Percentiles rank a stretch among this genome's conserved stretches.
Evolutionary conservation across 2,888 invertebrate species (phyloP).

Genomic region (Resseliella maxima): DNA sequence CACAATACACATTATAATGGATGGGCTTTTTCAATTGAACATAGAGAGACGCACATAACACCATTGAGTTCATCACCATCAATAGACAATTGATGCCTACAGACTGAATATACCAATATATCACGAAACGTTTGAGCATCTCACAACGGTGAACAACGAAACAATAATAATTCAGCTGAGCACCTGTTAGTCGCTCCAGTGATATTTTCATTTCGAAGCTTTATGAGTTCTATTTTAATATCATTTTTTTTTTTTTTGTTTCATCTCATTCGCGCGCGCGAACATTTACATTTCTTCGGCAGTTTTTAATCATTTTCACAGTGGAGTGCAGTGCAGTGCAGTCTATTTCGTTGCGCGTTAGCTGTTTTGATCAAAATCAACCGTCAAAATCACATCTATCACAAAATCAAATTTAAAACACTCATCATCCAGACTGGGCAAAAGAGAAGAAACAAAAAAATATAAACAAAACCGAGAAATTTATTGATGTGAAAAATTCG

Average conservation of each 20-base stretch:
- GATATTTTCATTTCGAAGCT: constrained; percentile 1
- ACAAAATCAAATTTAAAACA: constrained; percentile 28
- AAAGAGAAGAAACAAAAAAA: too few species aligned
- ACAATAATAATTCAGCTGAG: neutral
- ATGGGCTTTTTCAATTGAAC: neutral
- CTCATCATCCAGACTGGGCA: neutral
- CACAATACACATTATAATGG: neutral
- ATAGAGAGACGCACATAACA: neutral
- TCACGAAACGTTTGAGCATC: constrained; percentile 31
- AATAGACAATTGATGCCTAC: constrained; percentile 24
- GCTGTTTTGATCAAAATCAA: neutral
- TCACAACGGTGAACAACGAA: neutral
- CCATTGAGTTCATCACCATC: constrained; percentile 44
- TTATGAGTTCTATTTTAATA: constrained; percentile 23
- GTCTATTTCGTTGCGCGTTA: neutral
- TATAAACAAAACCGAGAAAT: too few species aligned
- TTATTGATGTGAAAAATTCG: constrained; percentile 13
- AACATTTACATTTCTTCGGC: constrained; percentile 5
- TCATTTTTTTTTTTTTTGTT: too few species aligned
- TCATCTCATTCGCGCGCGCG: neutral
- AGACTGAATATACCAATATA: constrained; percentile 44
- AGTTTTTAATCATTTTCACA: constrained; percentile 21
- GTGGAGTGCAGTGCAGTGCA: neutral
- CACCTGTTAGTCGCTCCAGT: constrained; percentile 46
- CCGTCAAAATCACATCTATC: constrained; percentile 49